A percentile compares a stretch with the other conserved stretches of the same genome.
Conservation (phyloP, 2,888 invertebrate species). For the Alentia gelatinosa region DNA sequence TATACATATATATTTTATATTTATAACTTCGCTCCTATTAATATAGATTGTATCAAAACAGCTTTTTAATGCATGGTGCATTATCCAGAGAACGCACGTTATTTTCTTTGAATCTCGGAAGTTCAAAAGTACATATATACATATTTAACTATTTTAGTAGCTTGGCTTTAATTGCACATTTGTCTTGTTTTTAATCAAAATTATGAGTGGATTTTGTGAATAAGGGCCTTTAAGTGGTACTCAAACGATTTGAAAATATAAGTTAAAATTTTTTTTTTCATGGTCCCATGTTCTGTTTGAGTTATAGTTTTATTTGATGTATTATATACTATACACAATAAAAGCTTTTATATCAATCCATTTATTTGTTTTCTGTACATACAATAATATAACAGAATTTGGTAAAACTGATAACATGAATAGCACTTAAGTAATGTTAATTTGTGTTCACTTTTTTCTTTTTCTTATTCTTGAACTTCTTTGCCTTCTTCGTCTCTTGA, state of each 20-base stretch:
- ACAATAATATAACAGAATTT: neutral
- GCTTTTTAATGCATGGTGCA: too few species aligned
- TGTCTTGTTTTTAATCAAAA: neutral
- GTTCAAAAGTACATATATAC: too few species aligned
- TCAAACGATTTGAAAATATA: neutral
- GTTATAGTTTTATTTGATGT: neutral
- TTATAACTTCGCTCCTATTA: too few species aligned
- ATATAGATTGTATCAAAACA: too few species aligned
- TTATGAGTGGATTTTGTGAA: too few species aligned
- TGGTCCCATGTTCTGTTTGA: neutral
- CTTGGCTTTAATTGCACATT: neutral
- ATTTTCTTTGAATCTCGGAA: too few species aligned
- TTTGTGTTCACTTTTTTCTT: neutral
- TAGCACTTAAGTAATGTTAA: neutral
- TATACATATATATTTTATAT: too few species aligned
- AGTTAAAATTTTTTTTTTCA: neutral
- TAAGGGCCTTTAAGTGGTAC: neutral
- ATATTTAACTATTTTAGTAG: too few species aligned
- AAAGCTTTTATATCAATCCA: slow-evolving; percentile 17
- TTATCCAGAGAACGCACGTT: too few species aligned
- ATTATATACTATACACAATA: slow-evolving; percentile 23
- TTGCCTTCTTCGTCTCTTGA: neutral
- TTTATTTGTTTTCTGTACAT: slow-evolving; percentile 9
- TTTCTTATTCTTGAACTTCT: slow-evolving; percentile 17
- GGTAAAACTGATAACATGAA: neutral